phyloP scores from a whole-genome alignment of 1,140 invertebrate genomes.

The Penaeus chinensis region DNA sequence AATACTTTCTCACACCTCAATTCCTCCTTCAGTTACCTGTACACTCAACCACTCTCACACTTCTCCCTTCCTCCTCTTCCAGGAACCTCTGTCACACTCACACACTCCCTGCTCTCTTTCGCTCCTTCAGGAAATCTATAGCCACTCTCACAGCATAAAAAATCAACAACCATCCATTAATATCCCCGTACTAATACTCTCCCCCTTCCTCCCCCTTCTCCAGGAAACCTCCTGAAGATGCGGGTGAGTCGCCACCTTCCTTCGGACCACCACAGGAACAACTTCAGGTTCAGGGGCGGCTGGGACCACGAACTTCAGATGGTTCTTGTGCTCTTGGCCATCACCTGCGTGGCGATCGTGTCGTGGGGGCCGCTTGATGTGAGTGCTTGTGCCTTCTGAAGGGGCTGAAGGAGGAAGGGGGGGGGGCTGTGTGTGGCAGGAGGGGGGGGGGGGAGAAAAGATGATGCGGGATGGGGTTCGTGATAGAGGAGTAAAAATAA shows the following conservation, averaged over 20 bases:
- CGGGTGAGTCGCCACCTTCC: slow-evolving; percentile 42
- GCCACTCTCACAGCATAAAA: not conserved
- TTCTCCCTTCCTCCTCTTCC: no score
- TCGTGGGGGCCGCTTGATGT: slow-evolving; percentile 68
- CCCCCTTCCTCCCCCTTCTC: not conserved
- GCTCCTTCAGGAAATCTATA: no score
- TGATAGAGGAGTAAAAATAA: no score
- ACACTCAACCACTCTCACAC: no score
- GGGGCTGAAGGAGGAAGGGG: no score
- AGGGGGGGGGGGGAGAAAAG: no score
- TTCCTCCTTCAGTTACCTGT: no score
- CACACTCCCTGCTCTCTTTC: no score
- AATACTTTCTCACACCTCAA: no score
- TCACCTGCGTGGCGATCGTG: slow-evolving; percentile 68
- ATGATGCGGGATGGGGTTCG: no score
- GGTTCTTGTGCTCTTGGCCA: slow-evolving; percentile 68
- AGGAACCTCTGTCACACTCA: no score
- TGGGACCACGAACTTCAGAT: slow-evolving; percentile 69
- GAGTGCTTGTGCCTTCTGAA: not conserved
- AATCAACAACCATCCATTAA: not conserved
- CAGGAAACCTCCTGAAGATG: slow-evolving; percentile 62
- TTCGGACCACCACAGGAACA: slow-evolving; percentile 10
- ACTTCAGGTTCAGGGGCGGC: slow-evolving; percentile 65
- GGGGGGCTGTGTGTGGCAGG: no score
- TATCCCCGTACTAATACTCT: not conserved